These are phyloP conservation scores for Hermaeophaga mercurialis DNA, from an alignment of 2,888 invertebrate species.

Conservation along the genomic window DNA sequence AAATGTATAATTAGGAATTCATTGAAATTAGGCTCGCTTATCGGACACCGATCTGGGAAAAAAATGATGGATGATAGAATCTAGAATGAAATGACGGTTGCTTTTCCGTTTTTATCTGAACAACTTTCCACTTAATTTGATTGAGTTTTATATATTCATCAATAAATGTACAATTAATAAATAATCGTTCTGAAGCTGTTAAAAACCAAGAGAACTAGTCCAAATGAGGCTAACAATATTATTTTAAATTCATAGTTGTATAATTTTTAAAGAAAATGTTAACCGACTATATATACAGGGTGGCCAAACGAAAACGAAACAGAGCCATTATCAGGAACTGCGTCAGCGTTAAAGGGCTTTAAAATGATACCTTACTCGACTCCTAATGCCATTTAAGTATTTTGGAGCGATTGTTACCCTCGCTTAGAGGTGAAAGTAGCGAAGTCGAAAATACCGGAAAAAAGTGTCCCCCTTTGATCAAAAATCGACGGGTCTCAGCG, in stretches of 20 bases:
- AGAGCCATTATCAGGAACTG: too few species aligned
- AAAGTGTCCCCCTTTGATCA: too few species aligned
- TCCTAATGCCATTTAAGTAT: too few species aligned
- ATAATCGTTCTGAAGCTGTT: neutral
- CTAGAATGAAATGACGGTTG: slow-evolving; percentile 2
- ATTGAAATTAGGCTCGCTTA: slow-evolving; percentile 10
- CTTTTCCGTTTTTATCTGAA: slow-evolving; percentile 2
- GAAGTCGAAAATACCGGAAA: too few species aligned
- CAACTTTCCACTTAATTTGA: slow-evolving; percentile 1
- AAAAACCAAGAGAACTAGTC: neutral
- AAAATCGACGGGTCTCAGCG: too few species aligned
- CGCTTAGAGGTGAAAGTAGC: too few species aligned
- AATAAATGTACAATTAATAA: neutral
- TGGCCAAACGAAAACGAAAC: too few species aligned
- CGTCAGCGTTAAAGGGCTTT: too few species aligned
- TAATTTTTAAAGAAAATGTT: neutral
- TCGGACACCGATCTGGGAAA: slow-evolving; percentile 9
- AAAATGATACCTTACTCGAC: too few species aligned
- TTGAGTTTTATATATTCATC: neutral
- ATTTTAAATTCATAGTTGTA: neutral
- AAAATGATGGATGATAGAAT: slow-evolving; percentile 8
- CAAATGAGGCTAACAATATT: neutral
- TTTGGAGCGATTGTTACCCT: too few species aligned
- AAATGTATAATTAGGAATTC: slow-evolving; percentile 12
- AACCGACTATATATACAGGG: neutral